Evolutionary conservation across 1,140 invertebrate genomes (phyloP), one percentile per base, ranked within the genome.

Genomic region (Sycophaga agraensis): DNA sequence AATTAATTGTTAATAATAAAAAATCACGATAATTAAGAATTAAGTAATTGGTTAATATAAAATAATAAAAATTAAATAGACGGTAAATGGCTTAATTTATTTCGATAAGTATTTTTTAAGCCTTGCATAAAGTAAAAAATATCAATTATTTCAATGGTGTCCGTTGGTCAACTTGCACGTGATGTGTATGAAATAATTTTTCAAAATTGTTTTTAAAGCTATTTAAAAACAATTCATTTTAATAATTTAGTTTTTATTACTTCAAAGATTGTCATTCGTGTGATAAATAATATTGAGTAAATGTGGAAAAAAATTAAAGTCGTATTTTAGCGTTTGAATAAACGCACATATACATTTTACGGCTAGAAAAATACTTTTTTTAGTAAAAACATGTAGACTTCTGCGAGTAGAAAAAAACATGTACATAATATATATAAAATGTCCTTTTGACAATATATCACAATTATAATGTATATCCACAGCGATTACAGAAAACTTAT

Each of bases 161-260:
- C 24, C n/a, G n/a, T 61, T 67, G 70, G 71, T 70, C 71, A 70
- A 70, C 69, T 73, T 71, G 69, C 65, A 71, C 67, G 14, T 49
- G 0, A 17, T 14, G 19, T 31, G 24, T 9, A 54, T 42, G 22
- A 28, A 19, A 42, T 5, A 7, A 28, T n/a, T n/a, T n/a, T 26
- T 17, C 3, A 28, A 2, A 16, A 2, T 48, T 48, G 16, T 31
- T 16, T 16, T 7, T 17, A 31, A 48, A 31, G 16, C 1, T 31
- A 0, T 19, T 42, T 42, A 42, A 8, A 19, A 42, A 7, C 24
- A 45, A 24, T 12, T 24, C 1, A 24, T 45, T 22, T 45, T 24
- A 24, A 24, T 22, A 43, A 43, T 21, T 7, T 7, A 43, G n/a
- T n/a, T n/a, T n/a, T n/a, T n/a, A n/a, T n/a, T n/a, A n/a, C n/a